A percentile compares a stretch with the other conserved stretches of the same genome.
These are phyloP conservation scores for Nasonovia ribisnigri DNA, from an alignment of 2,888 invertebrate species.

Conservation along the genomic window DNA sequence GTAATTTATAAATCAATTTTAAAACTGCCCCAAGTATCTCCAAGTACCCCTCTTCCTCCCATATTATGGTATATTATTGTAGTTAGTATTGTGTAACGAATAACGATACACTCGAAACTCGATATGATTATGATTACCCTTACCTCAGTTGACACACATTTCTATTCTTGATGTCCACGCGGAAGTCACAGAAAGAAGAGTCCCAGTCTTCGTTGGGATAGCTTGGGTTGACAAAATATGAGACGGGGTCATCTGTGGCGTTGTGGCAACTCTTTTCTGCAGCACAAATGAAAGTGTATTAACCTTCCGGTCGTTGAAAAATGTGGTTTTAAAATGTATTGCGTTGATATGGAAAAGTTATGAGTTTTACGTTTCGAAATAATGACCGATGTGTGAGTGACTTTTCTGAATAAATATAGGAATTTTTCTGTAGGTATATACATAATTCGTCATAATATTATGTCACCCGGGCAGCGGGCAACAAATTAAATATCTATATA, in stretches of 20 bases:
- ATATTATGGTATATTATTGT: background rate
- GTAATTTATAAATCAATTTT: background rate
- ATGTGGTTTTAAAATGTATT: background rate
- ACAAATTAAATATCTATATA: background rate
- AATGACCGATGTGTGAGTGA: background rate
- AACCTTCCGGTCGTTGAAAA: background rate
- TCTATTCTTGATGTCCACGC: slow-evolving; percentile 64
- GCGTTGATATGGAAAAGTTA: background rate
- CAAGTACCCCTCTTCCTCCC: no score
- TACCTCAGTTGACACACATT: slow-evolving; percentile 65
- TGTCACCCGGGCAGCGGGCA: background rate
- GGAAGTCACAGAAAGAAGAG: slow-evolving; percentile 65
- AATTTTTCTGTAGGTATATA: background rate
- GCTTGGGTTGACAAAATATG: slow-evolving; percentile 65
- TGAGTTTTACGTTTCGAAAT: slow-evolving; percentile 21
- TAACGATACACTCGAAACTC: background rate
- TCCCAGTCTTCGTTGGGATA: slow-evolving; percentile 65
- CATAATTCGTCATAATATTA: background rate
- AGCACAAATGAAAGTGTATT: slow-evolving; percentile 37
- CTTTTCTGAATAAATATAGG: background rate
- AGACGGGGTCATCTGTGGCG: slow-evolving; percentile 62
- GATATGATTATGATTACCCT: background rate
- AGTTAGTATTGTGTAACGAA: background rate
- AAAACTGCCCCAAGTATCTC: background rate
- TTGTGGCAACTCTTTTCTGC: slow-evolving; percentile 65